Evolutionary conservation across 2,888 invertebrate species (phyloP), one percentile per base, ranked within the genome.

Genomic region (Patella caerulea): DNA sequence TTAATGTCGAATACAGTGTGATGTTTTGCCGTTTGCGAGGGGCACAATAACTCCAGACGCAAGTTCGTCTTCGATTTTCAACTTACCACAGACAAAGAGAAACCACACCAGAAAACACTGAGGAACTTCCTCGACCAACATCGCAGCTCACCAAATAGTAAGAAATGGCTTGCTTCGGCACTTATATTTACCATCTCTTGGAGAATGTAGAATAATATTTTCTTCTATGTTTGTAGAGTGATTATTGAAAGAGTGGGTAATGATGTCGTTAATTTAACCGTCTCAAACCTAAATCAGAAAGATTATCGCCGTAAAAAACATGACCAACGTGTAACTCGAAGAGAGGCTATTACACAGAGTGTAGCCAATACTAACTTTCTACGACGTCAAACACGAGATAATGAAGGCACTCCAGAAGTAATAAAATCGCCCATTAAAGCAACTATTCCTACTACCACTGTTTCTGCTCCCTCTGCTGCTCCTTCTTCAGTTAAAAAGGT

Each of bases 211-310:
- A 34, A 45, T 59, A 59, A 15, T 24, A 24, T 24, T 65, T 59
- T 73, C 14, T 73, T 45, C 71, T 65, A 19, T 55, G 56, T 24
- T 81, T 80, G 69, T 81, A 89, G 89, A 55, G 34, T 89, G 55
- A 72, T 79, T 14, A 82, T 89, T 45, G 83, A 83, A 29, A 82
- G 86, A 53, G 79, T 81, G 59, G 86, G 86, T 9, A 80, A 83
- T n/a, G 87, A 84, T 74, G 65, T 89, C 52, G 77, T 83, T 69
- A 78, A 82, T 24, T 78, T 88, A 9, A 72, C 82, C 3, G 80
- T 86, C 53, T 79, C 84, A 69, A 76, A 73, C 34, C 75, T 73
- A 14, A 34, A 69, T 56, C 19, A 77, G 12, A 14, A 65, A 19
- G 11, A 52, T 12, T 76, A 75, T 56, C 29, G 75, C 24, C 9